Evolutionary conservation across 2,113 vertebrate genomes (phyloP).

Genomic region (Crotalus tigris): DNA sequence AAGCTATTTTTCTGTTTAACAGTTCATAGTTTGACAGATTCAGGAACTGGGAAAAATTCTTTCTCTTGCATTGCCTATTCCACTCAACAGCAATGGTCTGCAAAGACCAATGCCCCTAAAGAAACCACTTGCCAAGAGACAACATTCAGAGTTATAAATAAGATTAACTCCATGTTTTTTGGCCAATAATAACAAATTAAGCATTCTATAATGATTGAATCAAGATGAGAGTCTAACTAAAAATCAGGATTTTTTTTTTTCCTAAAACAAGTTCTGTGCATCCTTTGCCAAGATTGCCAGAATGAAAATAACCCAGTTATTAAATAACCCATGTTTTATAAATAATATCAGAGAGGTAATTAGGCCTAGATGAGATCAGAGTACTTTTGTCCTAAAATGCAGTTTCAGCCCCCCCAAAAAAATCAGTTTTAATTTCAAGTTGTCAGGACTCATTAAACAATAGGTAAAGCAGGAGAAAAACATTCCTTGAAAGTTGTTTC

Average conservation of each 20-base stretch:
- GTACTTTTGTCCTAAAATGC: neutral
- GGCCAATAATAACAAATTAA: neutral
- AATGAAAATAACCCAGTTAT: neutral
- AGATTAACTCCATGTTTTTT: neutral
- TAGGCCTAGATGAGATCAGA: neutral
- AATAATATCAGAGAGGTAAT: neutral
- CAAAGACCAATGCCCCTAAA: neutral
- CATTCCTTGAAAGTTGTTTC: neutral
- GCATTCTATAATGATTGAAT: neutral
- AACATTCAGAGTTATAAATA: neutral
- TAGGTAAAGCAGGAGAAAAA: neutral
- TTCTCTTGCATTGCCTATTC: neutral
- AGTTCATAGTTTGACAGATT: neutral
- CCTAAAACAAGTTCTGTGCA: neutral
- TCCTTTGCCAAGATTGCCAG: neutral
- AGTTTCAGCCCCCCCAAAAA: constrained; percentile 12
- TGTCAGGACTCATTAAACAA: neutral
- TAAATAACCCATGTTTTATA: neutral
- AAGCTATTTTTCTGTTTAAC: neutral
- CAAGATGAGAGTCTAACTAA: neutral
- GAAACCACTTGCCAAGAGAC: neutral
- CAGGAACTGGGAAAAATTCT: neutral
- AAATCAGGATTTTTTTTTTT: neutral
- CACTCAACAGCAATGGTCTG: neutral
- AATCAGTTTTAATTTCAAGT: neutral